Percentiles rank a stretch among this genome's conserved stretches.
These are phyloP conservation scores for Indicator maculatus DNA, from an alignment of 2,113 vertebrate genomes.

Conservation along the genomic window DNA sequence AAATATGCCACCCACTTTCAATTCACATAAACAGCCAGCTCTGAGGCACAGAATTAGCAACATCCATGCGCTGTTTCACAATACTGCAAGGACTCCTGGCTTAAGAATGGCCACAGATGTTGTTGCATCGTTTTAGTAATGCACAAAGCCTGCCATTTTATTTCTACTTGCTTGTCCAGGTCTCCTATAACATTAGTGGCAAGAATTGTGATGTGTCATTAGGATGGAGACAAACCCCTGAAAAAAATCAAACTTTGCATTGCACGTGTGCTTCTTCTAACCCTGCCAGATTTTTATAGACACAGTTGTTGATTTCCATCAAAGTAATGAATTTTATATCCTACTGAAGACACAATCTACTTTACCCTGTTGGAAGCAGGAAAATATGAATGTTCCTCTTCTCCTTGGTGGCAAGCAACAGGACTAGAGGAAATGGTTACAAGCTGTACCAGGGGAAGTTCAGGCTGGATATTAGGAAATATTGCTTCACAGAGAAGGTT, in stretches of 20 bases:
- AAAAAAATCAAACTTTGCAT: background rate
- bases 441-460: too few species aligned
- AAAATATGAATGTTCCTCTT: background rate
- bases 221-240: background rate
- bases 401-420: too few species aligned
- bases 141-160: background rate
- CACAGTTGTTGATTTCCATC: background rate
- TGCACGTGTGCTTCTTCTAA: background rate
- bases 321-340: background rate
- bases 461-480: too few species aligned
- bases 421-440: too few species aligned
- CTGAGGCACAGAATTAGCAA: background rate
- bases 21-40: background rate
- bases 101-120: background rate
- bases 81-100: background rate
- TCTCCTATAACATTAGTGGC: background rate
- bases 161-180: background rate
- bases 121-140: background rate
- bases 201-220: background rate
- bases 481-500: too few species aligned
- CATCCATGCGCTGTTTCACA: background rate
- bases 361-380: background rate
- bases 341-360: background rate
- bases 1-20: constrained; percentile 11
- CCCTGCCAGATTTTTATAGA: background rate